Percentiles rank a stretch among this genome's conserved stretches.
phyloP scores from a whole-genome alignment of 1,140 invertebrate genomes.

The Mya arenaria region DNA sequence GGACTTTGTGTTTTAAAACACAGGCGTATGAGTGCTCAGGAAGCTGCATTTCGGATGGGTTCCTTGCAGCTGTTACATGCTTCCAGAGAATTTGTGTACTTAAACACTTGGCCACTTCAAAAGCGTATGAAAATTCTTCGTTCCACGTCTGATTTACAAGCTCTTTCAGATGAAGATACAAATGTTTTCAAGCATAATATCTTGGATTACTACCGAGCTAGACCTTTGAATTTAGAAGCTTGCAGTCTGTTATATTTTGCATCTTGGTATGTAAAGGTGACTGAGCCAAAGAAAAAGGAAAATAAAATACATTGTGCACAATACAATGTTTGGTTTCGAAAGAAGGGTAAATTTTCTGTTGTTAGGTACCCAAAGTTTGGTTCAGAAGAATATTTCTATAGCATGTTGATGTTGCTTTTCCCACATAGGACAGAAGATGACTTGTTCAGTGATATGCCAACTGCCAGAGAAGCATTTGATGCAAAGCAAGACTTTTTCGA shows the following conservation, averaged over 20 bases:
- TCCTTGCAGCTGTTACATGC: constrained; percentile 33
- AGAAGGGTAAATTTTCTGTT: constrained; percentile 20
- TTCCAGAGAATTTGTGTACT: constrained; percentile 11
- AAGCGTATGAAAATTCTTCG: constrained; percentile 4
- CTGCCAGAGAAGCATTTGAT: constrained; percentile 41
- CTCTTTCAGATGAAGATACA: constrained; percentile 20
- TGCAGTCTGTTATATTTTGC: constrained; percentile 46
- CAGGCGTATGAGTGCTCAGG: constrained; percentile 37
- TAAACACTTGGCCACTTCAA: constrained; percentile 33
- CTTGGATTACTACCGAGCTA: constrained; percentile 48
- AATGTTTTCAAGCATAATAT: constrained; percentile 50
- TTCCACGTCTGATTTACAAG: neutral
- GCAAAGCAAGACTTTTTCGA: constrained; percentile 37
- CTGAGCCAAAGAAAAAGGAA: constrained; percentile 24
- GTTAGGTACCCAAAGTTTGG: constrained; percentile 50
- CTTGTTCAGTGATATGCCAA: constrained; percentile 4
- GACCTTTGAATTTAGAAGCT: constrained; percentile 16
- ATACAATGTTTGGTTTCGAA: constrained; percentile 33
- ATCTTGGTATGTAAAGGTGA: constrained; percentile 42
- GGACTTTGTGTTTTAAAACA: constrained; percentile 44
- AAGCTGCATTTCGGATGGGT: constrained; percentile 37
- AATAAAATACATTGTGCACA: constrained; percentile 3
- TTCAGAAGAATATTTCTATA: constrained; percentile 62
- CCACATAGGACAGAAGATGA: constrained; percentile 47
- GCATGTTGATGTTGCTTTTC: constrained; percentile 52